Base-by-base conservation (phyloP, 2,888 invertebrate genomes). In the Oscheius sp. region DNA sequence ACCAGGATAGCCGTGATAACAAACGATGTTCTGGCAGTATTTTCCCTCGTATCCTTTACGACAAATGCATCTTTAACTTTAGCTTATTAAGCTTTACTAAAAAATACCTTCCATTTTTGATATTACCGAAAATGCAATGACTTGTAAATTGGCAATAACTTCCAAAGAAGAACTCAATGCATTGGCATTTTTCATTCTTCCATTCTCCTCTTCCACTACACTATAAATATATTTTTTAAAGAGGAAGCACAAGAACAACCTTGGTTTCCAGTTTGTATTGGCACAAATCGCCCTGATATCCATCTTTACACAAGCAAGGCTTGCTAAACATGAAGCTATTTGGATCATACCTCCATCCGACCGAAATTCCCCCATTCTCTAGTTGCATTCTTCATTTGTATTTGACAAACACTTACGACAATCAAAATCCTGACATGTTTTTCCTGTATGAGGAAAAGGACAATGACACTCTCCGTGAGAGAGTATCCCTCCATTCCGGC, bases 111-210 rank as follows among this genome's bases (percentile, higher is more conserved):
- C 84, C 84, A 27, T 81, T 73, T 33, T 70, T 75, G 20, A 80
- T 57, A 10, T 52, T 66, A 23, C 83, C 84, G 48, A 79, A 71
- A 17, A 75, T 73, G 61, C 84, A 84, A 48, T 70, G 71, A 31
- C 76, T 76, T 6, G 82, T 83, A 66, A 82, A 84, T 70, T 84
- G 84, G 57, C 84, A 84, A 33, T 74, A 69, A 39, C 78, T 76
- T 15, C 84, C 84, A 65, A 84, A 84, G 69, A 78, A 83, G 52
- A 67, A 78, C 1, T 81, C 84, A 17, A 82, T 75, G 65, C 84
- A 84, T 20, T 74, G 72, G 53, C 84, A 84, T 15, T 70, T 70
- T 17, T 77, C 78, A 42, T 71, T 71, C 42, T 73, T 75, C 76
- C 80, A 84, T 64, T 83, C 79, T 15, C 84, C 84, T 17, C 75